Base-by-base conservation (phyloP, 2,113 vertebrate species). In the Oryctolagus cuniculus region DNA sequence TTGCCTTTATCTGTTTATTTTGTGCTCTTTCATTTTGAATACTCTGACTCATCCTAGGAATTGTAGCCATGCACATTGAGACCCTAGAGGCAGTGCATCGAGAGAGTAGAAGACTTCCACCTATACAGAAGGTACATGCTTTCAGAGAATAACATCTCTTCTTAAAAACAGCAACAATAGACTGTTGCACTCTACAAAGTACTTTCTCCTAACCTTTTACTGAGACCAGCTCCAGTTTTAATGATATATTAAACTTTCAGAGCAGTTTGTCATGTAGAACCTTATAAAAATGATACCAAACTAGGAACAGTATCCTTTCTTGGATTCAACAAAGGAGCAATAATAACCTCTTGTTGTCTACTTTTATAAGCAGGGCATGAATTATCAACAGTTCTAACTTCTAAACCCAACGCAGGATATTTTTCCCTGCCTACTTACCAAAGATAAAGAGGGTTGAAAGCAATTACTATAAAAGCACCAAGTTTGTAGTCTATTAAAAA, bases 31-130 rank as follows among this genome's bases (percentile, higher is more conserved):
- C 63, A 92, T 94, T 94, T 93, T 83, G 89, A 85, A 31, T 95
- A 25, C 93, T 96, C 93, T 98, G 89, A 81, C 79, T 98, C 95
- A 34, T 95, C 89, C n/a, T 93, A 99, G 99, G 99, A 96, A 99
- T 99, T 95, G 99, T 99, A 94, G 99, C 99, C 82, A 99, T 99
- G 99, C 99, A 99, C 97, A 99, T 99, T 98, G 99, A 99, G 97
- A 99, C 99, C 67, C 97, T 99, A 73, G 99, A 99, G 96, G 99
- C 99, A 22, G 99, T 99, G 49, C 99, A 99, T 97, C 98, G 99
- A 79, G 99, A 99, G 98, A 99, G 99, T 96, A 98, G 99, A 98
- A 99, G 99, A 93, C 98, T 99, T 93, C 99, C 99, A 72, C 99
- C 99, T 53, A 99, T 99, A 98, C 99, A 99, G 97, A 99, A 99